These are phyloP conservation scores for Hesperia comma DNA, from an alignment of 2,888 invertebrate genomes.

Conservation along the genomic window DNA sequence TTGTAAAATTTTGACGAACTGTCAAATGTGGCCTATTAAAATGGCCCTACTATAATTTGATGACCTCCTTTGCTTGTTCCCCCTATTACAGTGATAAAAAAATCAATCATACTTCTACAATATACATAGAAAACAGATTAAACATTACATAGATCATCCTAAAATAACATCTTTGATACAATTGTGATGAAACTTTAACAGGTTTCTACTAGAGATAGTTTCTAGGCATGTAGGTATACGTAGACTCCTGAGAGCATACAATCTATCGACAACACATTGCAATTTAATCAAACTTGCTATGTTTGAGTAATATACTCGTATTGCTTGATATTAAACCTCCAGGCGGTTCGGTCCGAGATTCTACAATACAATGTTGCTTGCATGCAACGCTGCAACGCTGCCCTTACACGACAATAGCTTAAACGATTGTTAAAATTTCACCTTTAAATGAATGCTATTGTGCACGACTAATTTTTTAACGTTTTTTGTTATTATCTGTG, in stretches of 20 bases:
- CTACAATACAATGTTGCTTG: slow-evolving; percentile 1
- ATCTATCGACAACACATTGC: not conserved
- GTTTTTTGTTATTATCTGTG: no score
- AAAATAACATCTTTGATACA: not conserved
- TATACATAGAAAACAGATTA: not conserved
- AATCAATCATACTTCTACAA: no score
- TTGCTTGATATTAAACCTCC: not conserved
- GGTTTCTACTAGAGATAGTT: no score
- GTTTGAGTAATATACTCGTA: slow-evolving; percentile 11
- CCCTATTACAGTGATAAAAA: no score
- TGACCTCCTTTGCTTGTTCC: no score
- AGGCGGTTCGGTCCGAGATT: not conserved
- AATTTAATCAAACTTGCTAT: slow-evolving; percentile 13
- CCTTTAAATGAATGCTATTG: no score
- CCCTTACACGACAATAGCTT: not conserved
- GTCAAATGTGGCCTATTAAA: no score
- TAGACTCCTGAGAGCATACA: not conserved
- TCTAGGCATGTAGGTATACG: no score
- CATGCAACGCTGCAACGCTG: no score
- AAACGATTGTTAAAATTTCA: not conserved
- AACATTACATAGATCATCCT: not conserved
- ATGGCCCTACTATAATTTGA: no score
- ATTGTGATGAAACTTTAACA: not conserved
- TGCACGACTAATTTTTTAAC: no score
- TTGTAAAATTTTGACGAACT: no score